Conservation (phyloP, 2,888 invertebrate genomes). For the Raillietiella orientalis region DNA sequence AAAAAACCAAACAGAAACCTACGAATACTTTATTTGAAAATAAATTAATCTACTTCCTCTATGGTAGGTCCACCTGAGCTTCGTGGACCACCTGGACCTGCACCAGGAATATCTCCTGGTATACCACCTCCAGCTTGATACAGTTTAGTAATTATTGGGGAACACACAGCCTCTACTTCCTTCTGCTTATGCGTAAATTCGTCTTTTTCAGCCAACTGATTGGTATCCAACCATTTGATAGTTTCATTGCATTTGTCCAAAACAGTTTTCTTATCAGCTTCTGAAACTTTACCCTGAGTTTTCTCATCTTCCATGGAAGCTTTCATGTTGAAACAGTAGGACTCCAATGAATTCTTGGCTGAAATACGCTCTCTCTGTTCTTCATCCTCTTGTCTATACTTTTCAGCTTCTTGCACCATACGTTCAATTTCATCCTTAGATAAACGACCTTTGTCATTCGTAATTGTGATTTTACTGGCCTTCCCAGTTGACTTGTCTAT, state of each 20-base stretch:
- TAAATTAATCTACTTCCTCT: slow-evolving; percentile 66
- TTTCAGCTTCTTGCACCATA: slow-evolving; percentile 49
- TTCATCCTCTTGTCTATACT: slow-evolving; percentile 26
- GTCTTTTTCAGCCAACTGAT: slow-evolving; percentile 66
- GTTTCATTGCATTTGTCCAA: slow-evolving; percentile 62
- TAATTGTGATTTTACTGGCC: slow-evolving; percentile 44
- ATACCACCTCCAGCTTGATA: slow-evolving; percentile 49
- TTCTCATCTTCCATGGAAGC: slow-evolving; percentile 70
- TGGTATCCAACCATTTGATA: slow-evolving; percentile 35
- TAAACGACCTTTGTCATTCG: slow-evolving; percentile 45
- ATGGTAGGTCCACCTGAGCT: slow-evolving; percentile 33
- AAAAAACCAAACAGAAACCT: no score
- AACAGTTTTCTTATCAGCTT: slow-evolving; percentile 43
- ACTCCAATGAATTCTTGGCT: slow-evolving; percentile 55
- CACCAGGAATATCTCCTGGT: slow-evolving; percentile 22
- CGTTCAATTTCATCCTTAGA: slow-evolving; percentile 77
- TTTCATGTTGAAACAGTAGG: slow-evolving; percentile 84
- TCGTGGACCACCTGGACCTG: slow-evolving; percentile 11
- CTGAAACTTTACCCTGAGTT: slow-evolving; percentile 59
- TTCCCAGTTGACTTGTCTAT: slow-evolving; percentile 71
- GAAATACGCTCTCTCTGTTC: slow-evolving; percentile 20
- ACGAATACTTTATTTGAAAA: no score
- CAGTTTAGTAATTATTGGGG: slow-evolving; percentile 76
- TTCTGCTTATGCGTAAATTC: slow-evolving; percentile 85
- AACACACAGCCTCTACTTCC: slow-evolving; percentile 65